Conservation (phyloP, 2,888 invertebrate species). For the Steinernema scapterisci region DNA sequence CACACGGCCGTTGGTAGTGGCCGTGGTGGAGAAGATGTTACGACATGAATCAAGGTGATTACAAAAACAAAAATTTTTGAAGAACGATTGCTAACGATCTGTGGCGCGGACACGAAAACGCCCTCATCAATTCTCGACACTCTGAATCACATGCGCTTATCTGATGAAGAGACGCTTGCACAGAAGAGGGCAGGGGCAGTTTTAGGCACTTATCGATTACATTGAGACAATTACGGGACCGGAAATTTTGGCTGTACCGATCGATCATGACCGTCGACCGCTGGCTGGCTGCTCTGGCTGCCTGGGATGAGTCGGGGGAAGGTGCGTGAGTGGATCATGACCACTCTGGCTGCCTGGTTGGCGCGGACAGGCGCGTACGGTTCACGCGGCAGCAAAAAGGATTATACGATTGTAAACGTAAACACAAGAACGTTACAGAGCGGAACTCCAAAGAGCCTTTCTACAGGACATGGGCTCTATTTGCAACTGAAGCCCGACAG, state of each 20-base stretch:
- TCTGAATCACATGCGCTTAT: background rate
- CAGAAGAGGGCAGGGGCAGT: background rate
- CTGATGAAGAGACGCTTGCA: background rate
- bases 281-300: too few species aligned
- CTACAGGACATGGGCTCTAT: too few species aligned
- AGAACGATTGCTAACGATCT: background rate
- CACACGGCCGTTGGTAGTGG: too few species aligned
- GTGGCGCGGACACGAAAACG: background rate
- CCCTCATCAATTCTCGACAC: background rate
- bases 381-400: conserved; percentile 14
- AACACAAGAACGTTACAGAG: background rate
- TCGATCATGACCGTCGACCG: too few species aligned
- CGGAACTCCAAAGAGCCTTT: background rate
- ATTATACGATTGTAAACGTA: conserved; percentile 14
- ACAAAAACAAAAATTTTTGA: background rate
- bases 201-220: background rate
- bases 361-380: conserved; percentile 1
- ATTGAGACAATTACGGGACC: background rate
- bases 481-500: too few species aligned
- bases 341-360: background rate
- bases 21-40: background rate
- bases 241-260: background rate
- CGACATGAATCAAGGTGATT: background rate
- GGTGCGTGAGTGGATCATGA: background rate
- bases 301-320: too few species aligned